These are phyloP conservation scores for Heteractis magnifica DNA, from an alignment of 92 coral and sea anemone genomes.

Conservation along the genomic window DNA sequence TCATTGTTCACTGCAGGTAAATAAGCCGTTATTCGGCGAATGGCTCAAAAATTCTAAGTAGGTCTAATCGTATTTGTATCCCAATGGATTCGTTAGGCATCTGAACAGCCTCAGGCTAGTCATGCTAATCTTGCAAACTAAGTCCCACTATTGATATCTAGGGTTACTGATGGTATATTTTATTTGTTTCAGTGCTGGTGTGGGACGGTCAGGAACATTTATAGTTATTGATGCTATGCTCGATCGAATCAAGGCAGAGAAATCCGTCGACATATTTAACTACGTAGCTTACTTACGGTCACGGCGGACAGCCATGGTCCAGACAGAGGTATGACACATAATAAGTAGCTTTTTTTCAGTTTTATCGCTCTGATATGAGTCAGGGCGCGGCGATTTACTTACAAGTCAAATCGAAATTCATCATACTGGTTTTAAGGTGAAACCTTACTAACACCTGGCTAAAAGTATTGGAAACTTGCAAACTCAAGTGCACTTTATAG, in stretches of 20 bases:
- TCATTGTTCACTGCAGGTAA: conserved; percentile 93
- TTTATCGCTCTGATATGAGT: too few species aligned
- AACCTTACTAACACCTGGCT: too few species aligned
- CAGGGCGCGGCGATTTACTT: too few species aligned
- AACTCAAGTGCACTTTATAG: too few species aligned
- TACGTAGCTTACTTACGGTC: conserved; percentile 82
- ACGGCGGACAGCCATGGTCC: conserved; percentile 92
- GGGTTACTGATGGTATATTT: not conserved
- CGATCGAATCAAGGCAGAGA: conserved; percentile 80
- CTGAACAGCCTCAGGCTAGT: too few species aligned
- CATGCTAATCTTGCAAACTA: not conserved
- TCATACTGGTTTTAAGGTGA: too few species aligned
- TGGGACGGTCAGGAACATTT: conserved; percentile 96
- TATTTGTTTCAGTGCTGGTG: conserved; percentile 79
- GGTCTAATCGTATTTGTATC: too few species aligned
- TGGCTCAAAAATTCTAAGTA: too few species aligned
- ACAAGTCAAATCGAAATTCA: too few species aligned
- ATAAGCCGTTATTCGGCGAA: not conserved
- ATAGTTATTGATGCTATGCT: conserved; percentile 89
- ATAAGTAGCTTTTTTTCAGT: not conserved
- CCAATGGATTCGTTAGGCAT: too few species aligned
- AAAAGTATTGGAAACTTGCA: too few species aligned
- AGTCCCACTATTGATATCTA: too few species aligned
- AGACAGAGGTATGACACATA: conserved; percentile 78
- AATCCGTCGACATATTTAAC: conserved; percentile 84